Evolutionary conservation across 2,888 invertebrate genomes (phyloP).

Genomic region (Eilema griseolum): DNA sequence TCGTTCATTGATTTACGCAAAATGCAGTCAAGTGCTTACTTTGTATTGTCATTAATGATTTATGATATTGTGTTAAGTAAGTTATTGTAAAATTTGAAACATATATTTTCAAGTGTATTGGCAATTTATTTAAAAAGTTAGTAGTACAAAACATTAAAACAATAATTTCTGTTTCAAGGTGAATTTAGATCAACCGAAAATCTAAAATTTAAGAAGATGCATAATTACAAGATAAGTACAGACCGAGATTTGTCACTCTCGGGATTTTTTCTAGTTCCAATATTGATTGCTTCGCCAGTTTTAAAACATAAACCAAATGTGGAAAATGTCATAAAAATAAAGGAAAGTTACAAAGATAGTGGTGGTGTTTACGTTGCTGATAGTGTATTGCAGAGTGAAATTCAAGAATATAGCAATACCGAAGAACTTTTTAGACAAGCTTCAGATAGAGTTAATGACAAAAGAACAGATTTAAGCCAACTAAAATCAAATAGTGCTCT

Average conservation of each 20-base stretch:
- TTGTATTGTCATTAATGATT: constrained; percentile 33
- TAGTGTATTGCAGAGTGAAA: constrained; percentile 11
- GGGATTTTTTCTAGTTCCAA: constrained; percentile 34
- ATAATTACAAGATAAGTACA: background rate
- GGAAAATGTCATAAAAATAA: background rate
- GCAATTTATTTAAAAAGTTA: background rate
- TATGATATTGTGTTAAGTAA: constrained; percentile 31
- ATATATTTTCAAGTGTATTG: background rate
- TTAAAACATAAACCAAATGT: constrained; percentile 9
- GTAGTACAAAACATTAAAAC: background rate
- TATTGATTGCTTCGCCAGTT: constrained; percentile 30
- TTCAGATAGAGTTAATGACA: constrained; percentile 49
- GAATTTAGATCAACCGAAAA: constrained; percentile 17
- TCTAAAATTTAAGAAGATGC: constrained; percentile 3
- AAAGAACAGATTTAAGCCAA: constrained; percentile 6
- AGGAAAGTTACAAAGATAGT: constrained; percentile 3
- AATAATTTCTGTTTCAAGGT: constrained; percentile 38
- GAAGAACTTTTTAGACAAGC: constrained; percentile 55
- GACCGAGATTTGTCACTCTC: constrained; percentile 25
- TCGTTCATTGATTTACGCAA: constrained; percentile 60
- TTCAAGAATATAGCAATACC: constrained; percentile 43
- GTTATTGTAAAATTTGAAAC: constrained; percentile 16
- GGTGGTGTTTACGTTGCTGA: constrained; percentile 2
- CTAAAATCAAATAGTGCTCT: constrained; percentile 10
- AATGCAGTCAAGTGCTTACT: constrained; percentile 64